Evolutionary conservation across 2,113 vertebrate species (phyloP).

Genomic region (Gadus chalcogrammus): DNA sequence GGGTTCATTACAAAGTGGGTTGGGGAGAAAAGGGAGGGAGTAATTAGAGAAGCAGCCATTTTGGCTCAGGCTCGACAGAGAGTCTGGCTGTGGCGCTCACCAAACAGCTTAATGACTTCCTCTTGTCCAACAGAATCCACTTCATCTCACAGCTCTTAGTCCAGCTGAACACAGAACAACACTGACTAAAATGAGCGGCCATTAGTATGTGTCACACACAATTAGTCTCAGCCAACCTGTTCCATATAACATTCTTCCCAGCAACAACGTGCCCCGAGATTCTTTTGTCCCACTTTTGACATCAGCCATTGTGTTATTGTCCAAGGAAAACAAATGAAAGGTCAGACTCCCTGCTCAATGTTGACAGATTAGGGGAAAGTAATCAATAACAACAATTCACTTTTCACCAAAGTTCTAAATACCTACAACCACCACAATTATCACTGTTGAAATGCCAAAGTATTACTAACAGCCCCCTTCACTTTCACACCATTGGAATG

Average conservation of each 20-base stretch:
- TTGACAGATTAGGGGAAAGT: no score
- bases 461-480: no score
- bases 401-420: no score
- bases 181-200: slow-evolving; percentile 59
- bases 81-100: slow-evolving; percentile 23
- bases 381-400: no score
- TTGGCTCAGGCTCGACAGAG: slow-evolving; percentile 33
- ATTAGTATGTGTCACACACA: slow-evolving; percentile 66
- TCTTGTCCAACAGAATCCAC: slow-evolving; percentile 45
- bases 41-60: slow-evolving; percentile 22
- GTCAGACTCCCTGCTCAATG: no score
- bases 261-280: slow-evolving; percentile 32
- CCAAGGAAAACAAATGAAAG: no score
- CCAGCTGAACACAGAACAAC: slow-evolving; percentile 45
- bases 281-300: no score
- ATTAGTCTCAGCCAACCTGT: slow-evolving; percentile 63
- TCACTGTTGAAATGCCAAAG: no score
- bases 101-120: slow-evolving; percentile 45
- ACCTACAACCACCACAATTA: no score
- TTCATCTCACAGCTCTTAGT: slow-evolving; percentile 28
- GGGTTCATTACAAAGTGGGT: no score
- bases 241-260: slow-evolving; percentile 59
- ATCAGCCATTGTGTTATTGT: no score
- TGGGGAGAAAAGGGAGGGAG: slow-evolving; percentile 1
- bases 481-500: no score